These are phyloP conservation scores for Nibea albiflora DNA, from an alignment of 2,113 vertebrate genomes.

Conservation along the genomic window DNA sequence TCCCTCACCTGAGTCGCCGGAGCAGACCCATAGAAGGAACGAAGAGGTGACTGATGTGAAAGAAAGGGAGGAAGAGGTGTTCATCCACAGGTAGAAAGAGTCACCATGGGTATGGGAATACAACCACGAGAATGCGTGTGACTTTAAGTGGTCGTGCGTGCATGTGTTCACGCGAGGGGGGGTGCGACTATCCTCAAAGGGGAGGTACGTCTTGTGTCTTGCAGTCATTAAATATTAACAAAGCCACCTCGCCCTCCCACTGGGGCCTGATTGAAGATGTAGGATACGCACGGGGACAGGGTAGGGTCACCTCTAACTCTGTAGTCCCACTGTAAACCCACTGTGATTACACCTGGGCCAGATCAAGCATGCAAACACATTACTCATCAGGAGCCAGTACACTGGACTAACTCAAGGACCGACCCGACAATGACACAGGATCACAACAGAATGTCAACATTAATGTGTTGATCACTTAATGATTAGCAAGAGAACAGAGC, in stretches of 20 bases:
- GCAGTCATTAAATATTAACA: constrained; percentile 82
- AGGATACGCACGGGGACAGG: constrained; percentile 42
- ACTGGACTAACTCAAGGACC: constrained; percentile 15
- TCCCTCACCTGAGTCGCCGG: constrained; percentile 37
- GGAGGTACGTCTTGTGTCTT: constrained; percentile 64
- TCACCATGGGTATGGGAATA: background rate
- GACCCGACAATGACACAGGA: constrained; percentile 37
- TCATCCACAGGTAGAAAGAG: background rate
- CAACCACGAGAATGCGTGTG: background rate
- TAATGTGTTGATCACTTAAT: constrained; percentile 11
- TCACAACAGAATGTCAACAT: constrained; percentile 23
- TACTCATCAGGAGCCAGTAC: constrained; percentile 42
- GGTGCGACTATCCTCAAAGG: constrained; percentile 27
- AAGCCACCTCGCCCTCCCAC: constrained; percentile 62
- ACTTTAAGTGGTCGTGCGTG: background rate
- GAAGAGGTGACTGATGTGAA: background rate
- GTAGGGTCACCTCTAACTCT: constrained; percentile 74
- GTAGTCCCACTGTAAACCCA: constrained; percentile 59
- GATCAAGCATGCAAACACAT: constrained; percentile 56
- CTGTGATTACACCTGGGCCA: constrained; percentile 64
- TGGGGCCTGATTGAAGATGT: constrained; percentile 70
- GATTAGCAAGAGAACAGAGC: constrained; percentile 1
- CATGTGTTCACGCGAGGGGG: background rate
- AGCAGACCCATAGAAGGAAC: background rate
- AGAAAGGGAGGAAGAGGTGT: background rate